Evolutionary conservation across 2,888 invertebrate species (phyloP).

Genomic region (Patella depressa): DNA sequence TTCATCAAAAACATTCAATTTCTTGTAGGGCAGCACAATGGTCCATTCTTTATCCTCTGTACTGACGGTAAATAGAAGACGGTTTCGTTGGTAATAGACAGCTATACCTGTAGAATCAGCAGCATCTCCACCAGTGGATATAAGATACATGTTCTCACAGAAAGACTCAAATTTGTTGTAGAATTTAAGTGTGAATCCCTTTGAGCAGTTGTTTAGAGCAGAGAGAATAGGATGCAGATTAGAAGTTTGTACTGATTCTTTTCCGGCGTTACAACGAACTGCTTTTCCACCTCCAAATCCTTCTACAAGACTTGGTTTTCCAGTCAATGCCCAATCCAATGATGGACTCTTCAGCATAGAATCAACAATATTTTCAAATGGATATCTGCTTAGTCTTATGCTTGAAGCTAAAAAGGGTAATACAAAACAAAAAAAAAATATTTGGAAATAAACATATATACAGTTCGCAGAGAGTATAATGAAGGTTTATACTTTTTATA

Average conservation of each 20-base stretch:
- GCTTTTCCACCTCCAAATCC: conserved; percentile 37
- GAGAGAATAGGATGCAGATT: conserved; percentile 36
- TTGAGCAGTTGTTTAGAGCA: conserved; percentile 32
- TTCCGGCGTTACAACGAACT: conserved; percentile 17
- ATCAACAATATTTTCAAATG: conserved; percentile 3
- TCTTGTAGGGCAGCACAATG: conserved; percentile 22
- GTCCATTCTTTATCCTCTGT: conserved; percentile 35
- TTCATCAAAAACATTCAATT: conserved; percentile 22
- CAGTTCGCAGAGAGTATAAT: neutral
- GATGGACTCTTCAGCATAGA: conserved; percentile 2
- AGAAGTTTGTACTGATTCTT: conserved; percentile 21
- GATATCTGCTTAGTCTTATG: neutral
- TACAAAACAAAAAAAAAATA: neutral
- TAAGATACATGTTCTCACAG: conserved; percentile 33
- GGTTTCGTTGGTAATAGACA: conserved; percentile 32
- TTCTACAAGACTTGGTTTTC: conserved; percentile 26
- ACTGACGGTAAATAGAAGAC: conserved; percentile 31
- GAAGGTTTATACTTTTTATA: too few species aligned
- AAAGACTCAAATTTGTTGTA: conserved; percentile 30
- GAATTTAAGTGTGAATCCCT: conserved; percentile 41
- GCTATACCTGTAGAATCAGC: conserved; percentile 31
- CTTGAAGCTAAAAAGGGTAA: too few species aligned
- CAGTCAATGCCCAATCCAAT: neutral
- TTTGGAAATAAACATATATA: neutral
- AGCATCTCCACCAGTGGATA: conserved; percentile 32